These are phyloP conservation scores for Spongilla lacustris DNA, from an alignment of 37 sponge, comb jelly and placozoan genomes.

Conservation along the genomic window DNA sequence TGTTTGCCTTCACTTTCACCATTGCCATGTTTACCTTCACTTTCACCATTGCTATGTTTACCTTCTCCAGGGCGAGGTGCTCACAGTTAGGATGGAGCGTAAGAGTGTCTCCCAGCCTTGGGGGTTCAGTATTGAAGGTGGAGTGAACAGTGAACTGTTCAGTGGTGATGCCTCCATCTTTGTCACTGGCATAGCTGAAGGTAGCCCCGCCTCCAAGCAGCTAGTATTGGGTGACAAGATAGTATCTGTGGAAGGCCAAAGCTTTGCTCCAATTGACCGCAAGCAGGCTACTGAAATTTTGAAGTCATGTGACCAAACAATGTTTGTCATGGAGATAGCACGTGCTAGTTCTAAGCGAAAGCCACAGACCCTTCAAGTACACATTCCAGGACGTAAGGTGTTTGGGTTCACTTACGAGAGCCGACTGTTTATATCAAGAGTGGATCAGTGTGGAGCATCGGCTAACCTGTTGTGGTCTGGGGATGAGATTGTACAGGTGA, in stretches of 20 bases:
- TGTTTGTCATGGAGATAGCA: conserved; percentile 40
- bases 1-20: too few relatives aligned
- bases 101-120: conserved; percentile 23
- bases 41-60: too few relatives aligned
- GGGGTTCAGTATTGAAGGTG: conserved; percentile 68
- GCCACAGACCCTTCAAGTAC: conserved; percentile 26
- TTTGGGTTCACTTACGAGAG: conserved; percentile 56
- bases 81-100: conserved; percentile 19
- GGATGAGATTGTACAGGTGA: conserved; percentile 56
- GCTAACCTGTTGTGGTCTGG: conserved; percentile 18
- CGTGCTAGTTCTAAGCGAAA: conserved; percentile 20
- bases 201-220: conserved; percentile 23
- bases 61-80: not conserved
- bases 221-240: conserved; percentile 50
- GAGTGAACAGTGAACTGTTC: conserved; percentile 31
- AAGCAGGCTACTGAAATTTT: conserved; percentile 45
- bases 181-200: conserved; percentile 39
- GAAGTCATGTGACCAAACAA: conserved; percentile 47
- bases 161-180: conserved; percentile 53
- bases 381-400: conserved; percentile 43
- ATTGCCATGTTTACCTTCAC: too few relatives aligned
- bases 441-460: conserved; percentile 17
- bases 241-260: not conserved
- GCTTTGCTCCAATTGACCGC: conserved; percentile 15
- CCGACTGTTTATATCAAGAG: conserved; percentile 29